Percentiles rank a stretch among this genome's conserved stretches.
Evolutionary conservation across 2,797 vertebrate species (phyloP).

Genomic region (Hydrolagus colliei): DNA sequence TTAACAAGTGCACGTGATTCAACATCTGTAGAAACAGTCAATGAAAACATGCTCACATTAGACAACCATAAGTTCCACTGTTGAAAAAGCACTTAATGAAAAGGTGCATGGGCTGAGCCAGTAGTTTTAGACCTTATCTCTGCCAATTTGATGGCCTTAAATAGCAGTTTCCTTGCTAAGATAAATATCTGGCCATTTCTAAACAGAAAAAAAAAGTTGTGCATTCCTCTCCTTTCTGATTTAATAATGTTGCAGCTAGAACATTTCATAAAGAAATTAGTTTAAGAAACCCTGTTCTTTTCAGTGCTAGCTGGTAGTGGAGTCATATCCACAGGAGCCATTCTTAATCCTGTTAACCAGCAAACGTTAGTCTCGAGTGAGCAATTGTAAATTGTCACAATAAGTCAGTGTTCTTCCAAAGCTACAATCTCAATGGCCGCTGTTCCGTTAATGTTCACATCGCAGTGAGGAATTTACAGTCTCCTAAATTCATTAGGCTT

Average conservation of each 20-base stretch:
- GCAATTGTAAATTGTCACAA: constrained; percentile 61
- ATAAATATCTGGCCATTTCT: too few relatives aligned
- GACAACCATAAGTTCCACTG: background rate
- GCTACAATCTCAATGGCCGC: constrained; percentile 63
- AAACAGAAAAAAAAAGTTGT: too few relatives aligned
- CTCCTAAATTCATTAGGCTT: constrained; percentile 70
- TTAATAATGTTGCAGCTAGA: background rate
- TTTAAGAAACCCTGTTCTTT: background rate
- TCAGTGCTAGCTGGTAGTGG: background rate
- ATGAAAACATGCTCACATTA: background rate
- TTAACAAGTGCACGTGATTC: constrained; percentile 86
- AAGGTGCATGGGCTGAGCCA: background rate
- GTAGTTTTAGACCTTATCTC: background rate
- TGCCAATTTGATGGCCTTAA: background rate
- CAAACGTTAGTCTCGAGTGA: background rate
- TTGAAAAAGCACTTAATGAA: background rate
- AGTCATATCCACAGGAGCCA: background rate
- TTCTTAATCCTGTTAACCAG: constrained; percentile 21
- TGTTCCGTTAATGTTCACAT: constrained; percentile 62
- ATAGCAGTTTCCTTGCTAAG: background rate
- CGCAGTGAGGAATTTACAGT: constrained; percentile 54
- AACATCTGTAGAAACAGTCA: constrained; percentile 63
- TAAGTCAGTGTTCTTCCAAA: constrained; percentile 59
- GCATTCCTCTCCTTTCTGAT: background rate
- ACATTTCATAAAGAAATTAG: background rate